Evolutionary conservation across 2,888 invertebrate species (phyloP).

Genomic region (Megalurothrips usitatus): DNA sequence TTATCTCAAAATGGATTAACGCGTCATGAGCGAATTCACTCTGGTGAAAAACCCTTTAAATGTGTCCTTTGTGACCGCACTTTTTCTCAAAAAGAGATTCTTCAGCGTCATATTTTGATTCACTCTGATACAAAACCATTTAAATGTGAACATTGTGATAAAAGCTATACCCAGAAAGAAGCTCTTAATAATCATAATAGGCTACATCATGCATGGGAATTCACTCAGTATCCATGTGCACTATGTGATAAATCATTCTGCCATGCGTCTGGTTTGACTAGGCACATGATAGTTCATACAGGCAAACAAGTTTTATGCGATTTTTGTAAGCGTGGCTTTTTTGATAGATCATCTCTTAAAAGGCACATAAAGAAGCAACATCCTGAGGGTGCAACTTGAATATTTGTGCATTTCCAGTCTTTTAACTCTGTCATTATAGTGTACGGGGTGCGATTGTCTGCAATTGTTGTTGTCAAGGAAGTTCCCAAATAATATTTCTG

Average conservation of each 20-base stretch:
- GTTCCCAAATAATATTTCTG: not conserved
- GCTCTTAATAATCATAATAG: not conserved
- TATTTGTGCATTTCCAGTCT: no score
- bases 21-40: not conserved
- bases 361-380: not conserved
- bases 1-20: not conserved
- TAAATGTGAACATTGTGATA: not conserved
- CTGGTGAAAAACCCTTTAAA: not conserved
- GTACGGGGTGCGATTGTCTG: no score
- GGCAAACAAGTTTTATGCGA: not conserved
- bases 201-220: not conserved
- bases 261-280: not conserved
- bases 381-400: not conserved
- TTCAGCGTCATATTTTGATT: not conserved
- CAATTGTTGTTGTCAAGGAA: no score
- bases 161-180: not conserved
- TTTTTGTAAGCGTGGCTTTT: not conserved
- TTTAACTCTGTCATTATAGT: no score
- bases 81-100: not conserved
- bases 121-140: not conserved
- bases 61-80: not conserved
- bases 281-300: not conserved
- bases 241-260: not conserved
- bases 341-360: not conserved
- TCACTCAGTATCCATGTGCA: not conserved